phyloP scores from a whole-genome alignment of 1,140 invertebrate genomes.

The Platorchestia sp. region DNA sequence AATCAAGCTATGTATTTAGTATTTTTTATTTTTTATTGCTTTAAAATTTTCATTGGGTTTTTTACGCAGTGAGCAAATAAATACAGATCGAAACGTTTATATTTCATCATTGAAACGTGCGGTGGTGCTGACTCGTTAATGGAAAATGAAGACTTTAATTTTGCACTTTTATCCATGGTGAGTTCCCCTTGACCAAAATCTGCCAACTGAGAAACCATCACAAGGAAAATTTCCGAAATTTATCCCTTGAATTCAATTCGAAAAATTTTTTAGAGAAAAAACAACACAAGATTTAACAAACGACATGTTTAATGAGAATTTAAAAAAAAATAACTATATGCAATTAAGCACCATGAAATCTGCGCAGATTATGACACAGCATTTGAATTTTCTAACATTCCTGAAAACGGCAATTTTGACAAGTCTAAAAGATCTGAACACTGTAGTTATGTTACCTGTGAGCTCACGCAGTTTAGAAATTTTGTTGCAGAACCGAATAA shows the following conservation, averaged over 20 bases:
- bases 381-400: background rate
- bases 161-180: too few relatives aligned
- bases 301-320: background rate
- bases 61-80: too few relatives aligned
- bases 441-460: background rate
- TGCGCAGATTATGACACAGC: background rate
- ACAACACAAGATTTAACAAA: background rate
- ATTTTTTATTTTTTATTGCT: background rate
- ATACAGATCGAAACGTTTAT: too few relatives aligned
- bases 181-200: too few relatives aligned
- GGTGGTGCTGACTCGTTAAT: too few relatives aligned
- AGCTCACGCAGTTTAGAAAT: background rate
- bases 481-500: background rate
- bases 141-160: too few relatives aligned
- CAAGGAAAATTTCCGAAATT: background rate
- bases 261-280: background rate
- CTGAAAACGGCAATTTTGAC: background rate
- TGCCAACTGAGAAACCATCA: background rate
- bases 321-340: background rate
- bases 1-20: background rate
- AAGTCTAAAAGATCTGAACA: background rate
- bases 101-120: too few relatives aligned
- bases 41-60: too few relatives aligned
- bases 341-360: background rate
- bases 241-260: background rate